phyloP scores from a whole-genome alignment of 2,113 vertebrate species.

The Salvelinus alpinus region DNA sequence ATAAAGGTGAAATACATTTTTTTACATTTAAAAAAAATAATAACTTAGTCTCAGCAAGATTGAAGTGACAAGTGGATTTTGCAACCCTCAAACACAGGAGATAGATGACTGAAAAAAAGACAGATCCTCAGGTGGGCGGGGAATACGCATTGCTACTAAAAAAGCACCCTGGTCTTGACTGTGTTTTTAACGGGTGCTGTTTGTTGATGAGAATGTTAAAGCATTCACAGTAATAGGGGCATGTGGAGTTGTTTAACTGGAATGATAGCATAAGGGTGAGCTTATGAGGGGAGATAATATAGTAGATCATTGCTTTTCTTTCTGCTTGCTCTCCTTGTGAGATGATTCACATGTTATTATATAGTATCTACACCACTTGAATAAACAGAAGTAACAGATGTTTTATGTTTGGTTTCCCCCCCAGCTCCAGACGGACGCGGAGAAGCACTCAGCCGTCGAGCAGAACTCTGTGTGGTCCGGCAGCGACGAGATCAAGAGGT shows the following conservation, averaged over 20 bases:
- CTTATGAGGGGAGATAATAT: no score
- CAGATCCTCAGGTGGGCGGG: no score
- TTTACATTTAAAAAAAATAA: no score
- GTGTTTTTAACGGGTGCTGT: not conserved
- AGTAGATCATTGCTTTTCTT: no score
- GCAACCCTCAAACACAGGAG: no score
- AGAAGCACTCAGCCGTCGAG: constrained; percentile 83
- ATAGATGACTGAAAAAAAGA: no score
- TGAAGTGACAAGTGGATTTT: not conserved
- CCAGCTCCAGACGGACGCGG: constrained; percentile 78
- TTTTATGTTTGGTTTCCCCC: not conserved
- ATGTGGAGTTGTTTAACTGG: not conserved
- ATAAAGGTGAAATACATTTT: no score
- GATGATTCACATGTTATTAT: no score
- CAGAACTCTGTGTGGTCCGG: constrained; percentile 76
- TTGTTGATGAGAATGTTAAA: not conserved
- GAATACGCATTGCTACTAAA: not conserved
- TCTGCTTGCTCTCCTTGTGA: no score
- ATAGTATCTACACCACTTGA: no score
- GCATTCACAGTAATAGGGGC: not conserved
- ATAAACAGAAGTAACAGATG: no score
- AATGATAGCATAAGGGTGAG: not conserved
- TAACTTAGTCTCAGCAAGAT: not conserved
- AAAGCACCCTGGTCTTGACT: not conserved
- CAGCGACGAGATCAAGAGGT: constrained; percentile 80